phyloP scores from a whole-genome alignment of 2,888 invertebrate species.

The Autographa pulchrina region DNA sequence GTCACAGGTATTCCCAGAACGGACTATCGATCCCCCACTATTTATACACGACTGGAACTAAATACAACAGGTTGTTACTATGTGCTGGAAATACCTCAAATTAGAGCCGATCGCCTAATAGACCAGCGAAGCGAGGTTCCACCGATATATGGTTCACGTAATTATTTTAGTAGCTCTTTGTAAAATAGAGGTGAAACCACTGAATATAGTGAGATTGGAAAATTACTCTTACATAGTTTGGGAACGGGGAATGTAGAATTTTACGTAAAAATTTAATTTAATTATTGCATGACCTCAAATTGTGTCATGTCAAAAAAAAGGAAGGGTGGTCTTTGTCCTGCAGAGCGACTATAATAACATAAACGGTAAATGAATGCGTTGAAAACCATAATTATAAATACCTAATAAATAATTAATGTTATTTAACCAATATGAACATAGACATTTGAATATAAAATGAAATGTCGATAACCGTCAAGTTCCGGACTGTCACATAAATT shows the following conservation, averaged over 20 bases:
- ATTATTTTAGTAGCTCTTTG: background rate
- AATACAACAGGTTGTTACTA: slow-evolving; percentile 11
- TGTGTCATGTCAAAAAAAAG: no score
- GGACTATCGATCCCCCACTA: slow-evolving; percentile 32
- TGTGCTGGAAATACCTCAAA: background rate
- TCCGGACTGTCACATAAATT: slow-evolving; percentile 30
- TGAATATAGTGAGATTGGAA: no score
- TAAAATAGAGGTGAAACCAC: background rate
- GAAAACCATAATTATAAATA: background rate
- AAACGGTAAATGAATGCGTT: no score
- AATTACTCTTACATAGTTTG: no score
- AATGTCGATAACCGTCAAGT: slow-evolving; percentile 26
- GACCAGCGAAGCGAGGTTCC: background rate
- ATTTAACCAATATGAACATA: slow-evolving; percentile 5
- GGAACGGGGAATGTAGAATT: no score
- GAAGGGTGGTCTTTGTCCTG: no score
- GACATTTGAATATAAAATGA: slow-evolving; percentile 38
- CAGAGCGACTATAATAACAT: no score
- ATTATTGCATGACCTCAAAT: no score
- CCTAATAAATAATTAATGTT: background rate
- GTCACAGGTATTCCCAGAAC: slow-evolving; percentile 25
- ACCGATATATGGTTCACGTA: background rate
- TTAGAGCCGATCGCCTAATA: background rate
- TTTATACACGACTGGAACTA: slow-evolving; percentile 14
- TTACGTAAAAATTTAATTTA: no score